These are phyloP conservation scores for Halcyon malimbica DNA, from an alignment of 2,113 vertebrate genomes.

Conservation along the genomic window DNA sequence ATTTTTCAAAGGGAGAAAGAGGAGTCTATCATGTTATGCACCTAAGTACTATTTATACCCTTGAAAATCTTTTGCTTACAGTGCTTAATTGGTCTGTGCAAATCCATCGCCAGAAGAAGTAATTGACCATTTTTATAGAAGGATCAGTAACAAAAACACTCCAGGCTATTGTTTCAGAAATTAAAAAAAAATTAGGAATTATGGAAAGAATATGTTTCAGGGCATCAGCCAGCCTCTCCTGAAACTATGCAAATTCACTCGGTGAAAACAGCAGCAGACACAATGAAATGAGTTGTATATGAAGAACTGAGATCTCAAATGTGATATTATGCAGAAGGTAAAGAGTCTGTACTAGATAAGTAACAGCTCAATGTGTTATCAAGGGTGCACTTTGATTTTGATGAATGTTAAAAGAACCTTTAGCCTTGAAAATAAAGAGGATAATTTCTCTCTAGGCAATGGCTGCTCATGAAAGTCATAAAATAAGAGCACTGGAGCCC, in stretches of 20 bases:
- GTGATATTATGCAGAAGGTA: slow-evolving; percentile 64
- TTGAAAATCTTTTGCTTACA: slow-evolving; percentile 14
- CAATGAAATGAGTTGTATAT: slow-evolving; percentile 39
- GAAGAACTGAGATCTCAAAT: slow-evolving; percentile 57
- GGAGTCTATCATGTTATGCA: background rate
- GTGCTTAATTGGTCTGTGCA: slow-evolving; percentile 30
- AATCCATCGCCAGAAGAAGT: slow-evolving; percentile 1
- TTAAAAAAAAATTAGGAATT: slow-evolving; percentile 1
- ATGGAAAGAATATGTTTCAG: slow-evolving; percentile 48
- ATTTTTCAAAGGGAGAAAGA: background rate
- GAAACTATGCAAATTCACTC: slow-evolving; percentile 30
- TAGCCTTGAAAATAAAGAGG: slow-evolving; percentile 73
- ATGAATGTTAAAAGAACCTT: slow-evolving; percentile 73
- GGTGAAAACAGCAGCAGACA: slow-evolving; percentile 48
- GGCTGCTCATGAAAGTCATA: slow-evolving; percentile 59
- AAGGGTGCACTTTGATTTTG: slow-evolving; percentile 69
- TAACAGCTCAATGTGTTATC: slow-evolving; percentile 59
- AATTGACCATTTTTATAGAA: slow-evolving; percentile 37
- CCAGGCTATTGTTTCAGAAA: slow-evolving; percentile 26
- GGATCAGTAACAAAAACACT: slow-evolving; percentile 8
- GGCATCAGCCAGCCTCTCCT: slow-evolving; percentile 36
- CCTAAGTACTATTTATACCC: background rate
- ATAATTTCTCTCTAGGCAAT: slow-evolving; percentile 72
- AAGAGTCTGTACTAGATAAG: slow-evolving; percentile 61
- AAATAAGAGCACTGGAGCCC: slow-evolving; percentile 59